Evolutionary conservation across 2,797 vertebrate genomes (phyloP).

Genomic region (Pristis pectinata): DNA sequence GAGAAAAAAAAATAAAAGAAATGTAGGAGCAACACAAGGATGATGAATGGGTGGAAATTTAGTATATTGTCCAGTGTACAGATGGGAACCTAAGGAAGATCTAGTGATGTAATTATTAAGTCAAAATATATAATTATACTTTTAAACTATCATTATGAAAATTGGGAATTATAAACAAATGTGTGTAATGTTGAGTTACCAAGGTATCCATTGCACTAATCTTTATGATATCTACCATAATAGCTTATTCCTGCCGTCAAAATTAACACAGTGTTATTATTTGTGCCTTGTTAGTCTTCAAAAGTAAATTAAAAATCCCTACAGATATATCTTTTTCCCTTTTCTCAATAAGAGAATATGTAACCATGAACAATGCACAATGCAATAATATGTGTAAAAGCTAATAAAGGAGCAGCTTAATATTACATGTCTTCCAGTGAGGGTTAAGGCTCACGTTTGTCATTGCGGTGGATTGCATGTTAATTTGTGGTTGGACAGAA

Average conservation of each 20-base stretch:
- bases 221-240: not conserved
- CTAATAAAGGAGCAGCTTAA: conserved; percentile 10
- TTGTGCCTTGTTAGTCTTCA: not conserved
- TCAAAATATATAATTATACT: not conserved
- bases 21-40: not conserved
- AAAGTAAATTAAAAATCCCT: not conserved
- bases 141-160: conserved; percentile 4
- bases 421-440: not conserved
- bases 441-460: not conserved
- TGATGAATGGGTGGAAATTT: too few relatives aligned
- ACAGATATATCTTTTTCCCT: not conserved
- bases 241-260: not conserved
- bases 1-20: not conserved
- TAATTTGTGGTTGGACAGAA: not conserved
- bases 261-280: not conserved
- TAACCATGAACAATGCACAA: not conserved
- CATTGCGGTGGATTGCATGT: not conserved
- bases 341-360: not conserved
- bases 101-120: not conserved
- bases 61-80: not conserved
- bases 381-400: not conserved
- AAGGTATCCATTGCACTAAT: not conserved
- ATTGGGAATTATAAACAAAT: not conserved
- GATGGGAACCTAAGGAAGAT: not conserved
- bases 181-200: not conserved